These are phyloP conservation scores for Aleiodes sp. DNA, from an alignment of 1,140 invertebrate genomes.

Conservation along the genomic window DNA sequence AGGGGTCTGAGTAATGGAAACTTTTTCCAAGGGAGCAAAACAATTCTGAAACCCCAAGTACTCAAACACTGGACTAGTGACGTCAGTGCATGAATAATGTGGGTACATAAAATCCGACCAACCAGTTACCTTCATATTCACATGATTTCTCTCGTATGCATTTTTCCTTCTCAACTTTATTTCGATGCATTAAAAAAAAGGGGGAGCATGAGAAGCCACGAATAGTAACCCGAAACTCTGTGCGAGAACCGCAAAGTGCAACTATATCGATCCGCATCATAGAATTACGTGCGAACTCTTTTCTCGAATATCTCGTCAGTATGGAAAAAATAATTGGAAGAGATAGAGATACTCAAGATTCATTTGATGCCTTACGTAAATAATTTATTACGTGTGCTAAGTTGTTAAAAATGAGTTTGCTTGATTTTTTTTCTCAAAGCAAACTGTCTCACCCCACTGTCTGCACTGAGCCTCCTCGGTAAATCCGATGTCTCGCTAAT, in stretches of 20 bases:
- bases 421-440: constrained; percentile 32
- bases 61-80: too few relatives aligned
- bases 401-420: constrained; percentile 35
- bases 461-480: constrained; percentile 45
- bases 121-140: background rate
- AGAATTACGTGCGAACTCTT: constrained; percentile 34
- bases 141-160: background rate
- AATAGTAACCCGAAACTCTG: constrained; percentile 32
- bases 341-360: background rate
- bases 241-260: constrained; percentile 40
- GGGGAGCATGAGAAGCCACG: constrained; percentile 29
- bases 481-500: constrained; percentile 39
- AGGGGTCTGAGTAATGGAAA: constrained; percentile 6
- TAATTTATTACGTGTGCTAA: constrained; percentile 42
- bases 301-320: background rate
- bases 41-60: too few relatives aligned
- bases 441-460: constrained; percentile 47
- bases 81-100: too few relatives aligned
- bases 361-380: background rate
- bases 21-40: background rate
- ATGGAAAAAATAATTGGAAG: background rate
- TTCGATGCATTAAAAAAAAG: constrained; percentile 11
- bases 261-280: constrained; percentile 37
- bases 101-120: too few relatives aligned
- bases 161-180: background rate